These are phyloP conservation scores for Mus pahari DNA, from an alignment of 2,113 vertebrate species.

Conservation along the genomic window DNA sequence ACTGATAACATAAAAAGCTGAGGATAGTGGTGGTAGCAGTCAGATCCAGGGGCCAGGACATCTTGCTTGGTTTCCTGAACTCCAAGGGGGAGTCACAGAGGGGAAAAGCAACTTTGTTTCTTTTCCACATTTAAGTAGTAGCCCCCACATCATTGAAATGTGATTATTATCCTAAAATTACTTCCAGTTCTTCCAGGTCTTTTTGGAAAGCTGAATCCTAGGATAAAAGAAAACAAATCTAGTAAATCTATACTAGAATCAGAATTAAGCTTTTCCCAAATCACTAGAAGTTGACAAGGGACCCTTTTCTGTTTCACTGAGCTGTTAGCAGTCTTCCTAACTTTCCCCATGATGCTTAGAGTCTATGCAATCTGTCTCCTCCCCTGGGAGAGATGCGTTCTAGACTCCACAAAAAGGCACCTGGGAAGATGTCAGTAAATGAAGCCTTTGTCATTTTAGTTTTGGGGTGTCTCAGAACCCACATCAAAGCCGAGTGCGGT, in stretches of 20 bases:
- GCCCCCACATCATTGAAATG: slow-evolving; percentile 40
- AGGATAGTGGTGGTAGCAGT: background rate
- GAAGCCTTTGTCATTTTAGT: background rate
- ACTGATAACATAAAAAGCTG: slow-evolving; percentile 43
- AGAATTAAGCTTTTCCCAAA: slow-evolving; percentile 48
- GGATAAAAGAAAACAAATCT: slow-evolving; percentile 42
- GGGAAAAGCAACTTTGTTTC: background rate
- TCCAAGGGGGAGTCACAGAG: background rate
- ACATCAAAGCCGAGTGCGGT: background rate
- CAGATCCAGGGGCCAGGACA: background rate
- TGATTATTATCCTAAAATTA: slow-evolving; percentile 68
- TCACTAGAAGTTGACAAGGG: background rate
- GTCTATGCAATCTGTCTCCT: background rate
- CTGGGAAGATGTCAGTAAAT: background rate
- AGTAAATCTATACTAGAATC: slow-evolving; percentile 9
- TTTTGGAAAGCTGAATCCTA: slow-evolving; percentile 85
- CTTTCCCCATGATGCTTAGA: background rate
- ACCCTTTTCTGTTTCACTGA: slow-evolving; percentile 10
- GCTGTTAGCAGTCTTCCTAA: background rate
- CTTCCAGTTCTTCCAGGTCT: slow-evolving; percentile 84
- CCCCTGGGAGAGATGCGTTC: background rate
- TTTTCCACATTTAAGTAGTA: background rate
- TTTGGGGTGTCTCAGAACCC: background rate
- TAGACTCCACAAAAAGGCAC: background rate
- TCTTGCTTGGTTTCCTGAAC: slow-evolving; percentile 55